Evolutionary conservation across 2,888 invertebrate genomes (phyloP), one percentile per base, ranked within the genome.

Genomic region (Trachelus stipa): DNA sequence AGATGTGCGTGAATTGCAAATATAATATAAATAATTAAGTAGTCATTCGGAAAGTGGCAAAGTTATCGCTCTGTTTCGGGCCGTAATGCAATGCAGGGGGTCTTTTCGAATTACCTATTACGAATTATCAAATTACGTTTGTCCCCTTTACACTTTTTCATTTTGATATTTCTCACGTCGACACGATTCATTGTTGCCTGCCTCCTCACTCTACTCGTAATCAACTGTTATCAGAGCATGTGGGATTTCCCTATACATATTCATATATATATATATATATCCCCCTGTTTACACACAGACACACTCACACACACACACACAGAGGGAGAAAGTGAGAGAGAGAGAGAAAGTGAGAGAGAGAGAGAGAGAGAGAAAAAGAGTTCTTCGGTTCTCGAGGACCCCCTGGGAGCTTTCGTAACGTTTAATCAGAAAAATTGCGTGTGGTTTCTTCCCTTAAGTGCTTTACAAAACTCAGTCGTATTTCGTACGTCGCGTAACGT

Each of bases 401-500:
- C n/a, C 73, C 73, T 69, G 56, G 31, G 76, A 75, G 80, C 84
- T 83, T 82, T 86, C 84, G 82, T 83, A 79, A 85, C 80, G 82
- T 82, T 84, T 84, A 81, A 86, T 87, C 85, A 84, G 84, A 86
- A 40, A 15, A 40, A 85, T 87, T 84, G 87, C 86, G 86, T 40
- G 40, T 87, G 86, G 85, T 90, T 88, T 88, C 87, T 88, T 89
- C 90, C 90, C 88, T 88, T 86, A 90, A 90, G 90, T 90, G 90
- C 90, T 90, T 90, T 90, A 89, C 82, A 83, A 81, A 84, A 82
- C 80, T 85, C 82, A 83, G 83, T 83, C 82, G 81, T 82, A 79
- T 83, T 84, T 83, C 79, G 81, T 81, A 83, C 80, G 77, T 83
- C 81, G 81, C 81, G 74, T 75, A 79, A 80, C 73, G 79, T 74